A percentile compares a stretch with the other conserved stretches of the same genome.
Conservation (phyloP, 2,797 vertebrate genomes). For the Vespertilio murinus region DNA sequence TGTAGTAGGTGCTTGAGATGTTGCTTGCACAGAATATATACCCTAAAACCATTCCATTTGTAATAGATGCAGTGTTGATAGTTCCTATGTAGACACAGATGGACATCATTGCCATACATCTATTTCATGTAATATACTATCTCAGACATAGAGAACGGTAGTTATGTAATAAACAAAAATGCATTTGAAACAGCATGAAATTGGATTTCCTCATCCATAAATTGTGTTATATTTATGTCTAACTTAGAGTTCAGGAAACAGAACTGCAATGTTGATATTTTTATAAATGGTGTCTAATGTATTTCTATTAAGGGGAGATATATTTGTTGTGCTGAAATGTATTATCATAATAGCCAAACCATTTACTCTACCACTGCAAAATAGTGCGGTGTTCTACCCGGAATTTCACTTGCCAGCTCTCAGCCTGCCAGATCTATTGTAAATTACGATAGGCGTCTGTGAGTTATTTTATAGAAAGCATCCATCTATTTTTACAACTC, state of each 20-base stretch:
- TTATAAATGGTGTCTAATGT: slow-evolving; percentile 76
- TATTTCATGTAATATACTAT: background rate
- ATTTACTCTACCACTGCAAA: slow-evolving; percentile 61
- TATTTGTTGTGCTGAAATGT: slow-evolving; percentile 65
- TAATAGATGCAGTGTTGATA: background rate
- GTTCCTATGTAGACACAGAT: background rate
- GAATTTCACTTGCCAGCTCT: slow-evolving; percentile 62
- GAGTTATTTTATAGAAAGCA: slow-evolving; percentile 71
- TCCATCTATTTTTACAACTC: slow-evolving; percentile 75
- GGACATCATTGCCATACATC: background rate
- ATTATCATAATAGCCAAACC: slow-evolving; percentile 73
- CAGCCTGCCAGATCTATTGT: slow-evolving; percentile 48
- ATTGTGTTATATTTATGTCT: slow-evolving; percentile 69
- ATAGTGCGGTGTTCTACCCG: slow-evolving; percentile 47
- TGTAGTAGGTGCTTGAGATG: background rate
- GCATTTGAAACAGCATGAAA: slow-evolving; percentile 69
- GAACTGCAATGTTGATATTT: slow-evolving; percentile 70
- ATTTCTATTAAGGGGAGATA: slow-evolving; percentile 75
- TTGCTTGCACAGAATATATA: background rate
- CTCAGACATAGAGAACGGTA: background rate
- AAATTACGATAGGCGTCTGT: slow-evolving; percentile 56
- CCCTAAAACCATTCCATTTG: background rate
- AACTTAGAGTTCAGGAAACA: slow-evolving; percentile 65
- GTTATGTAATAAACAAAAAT: slow-evolving; percentile 70
- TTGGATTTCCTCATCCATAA: slow-evolving; percentile 76